Base-by-base conservation (phyloP, 2,113 vertebrate species). In the Aspiorhynchus laticeps region DNA sequence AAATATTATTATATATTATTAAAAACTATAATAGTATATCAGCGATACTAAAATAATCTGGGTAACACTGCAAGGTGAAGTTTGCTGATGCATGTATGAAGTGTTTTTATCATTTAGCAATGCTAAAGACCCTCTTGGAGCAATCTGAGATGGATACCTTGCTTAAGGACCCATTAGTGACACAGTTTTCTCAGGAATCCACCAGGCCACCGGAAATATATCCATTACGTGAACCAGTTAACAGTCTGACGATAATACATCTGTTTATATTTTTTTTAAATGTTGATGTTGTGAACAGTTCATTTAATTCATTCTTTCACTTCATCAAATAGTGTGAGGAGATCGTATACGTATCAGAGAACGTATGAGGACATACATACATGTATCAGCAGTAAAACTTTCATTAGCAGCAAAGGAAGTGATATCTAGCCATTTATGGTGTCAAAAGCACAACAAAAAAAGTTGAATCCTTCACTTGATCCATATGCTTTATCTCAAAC, bases 401-500 rank as follows among this genome's bases (percentile, higher is more conserved):
- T 12, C 38, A 82, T 46, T 43, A 82, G n/a, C 1, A 43, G n/a
- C 56, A 31, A n/a, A 82, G 9, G 41, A 63, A 69, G 21, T 63
- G 51, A 26, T 65, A 65, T 83, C 61, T 21, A 69, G 46, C 81
- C 81, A 36, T 51, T 80, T 80, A 26, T 28, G 12, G 78, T 80
- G 78, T 80, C n/a, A 51, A 69, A 82, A 41, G 17, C 80, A 26
- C 61, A 61, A 51, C 36, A 24, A 83, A 73, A 81, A 71, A 74
- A 74, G 67, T 84, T 28, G 10, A 84, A 84, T 73, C 36, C 83
- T 84, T 84, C 69, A 75, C 69, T 84, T 74, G 67, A 84, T 84
- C 83, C 69, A 74, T 84, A 84, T 84, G 69, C 83, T 84, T 74
- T 84, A 56, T 84, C 51, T 84, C 83, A 84, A 74, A 74, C 83